Evolutionary conservation across 2,888 invertebrate species (phyloP), one percentile per base, ranked within the genome.

Genomic region (Siphlonurus alternatus): DNA sequence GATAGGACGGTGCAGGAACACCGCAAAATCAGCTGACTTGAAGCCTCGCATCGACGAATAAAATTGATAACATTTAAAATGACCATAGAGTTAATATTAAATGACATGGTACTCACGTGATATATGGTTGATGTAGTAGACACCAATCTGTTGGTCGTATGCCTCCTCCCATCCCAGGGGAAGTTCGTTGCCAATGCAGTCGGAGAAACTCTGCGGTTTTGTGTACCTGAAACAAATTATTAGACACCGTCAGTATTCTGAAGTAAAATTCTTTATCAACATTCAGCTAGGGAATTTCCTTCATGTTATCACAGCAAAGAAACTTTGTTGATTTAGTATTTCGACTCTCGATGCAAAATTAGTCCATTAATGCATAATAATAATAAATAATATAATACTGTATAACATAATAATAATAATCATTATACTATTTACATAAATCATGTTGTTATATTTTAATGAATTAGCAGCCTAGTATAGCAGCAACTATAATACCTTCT

Each of bases 151-250:
- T 70, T 88, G 88, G 78, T 97, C 94, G 78, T 88, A 93, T 61
- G 90, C 88, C 81, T 95, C 93, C 78, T 97, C 96, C 97, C 97
- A 97, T 69, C 97, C 97, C 73, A 94, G 83, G 61, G 96, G 96
- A 75, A 97, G 78, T 78, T 97, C 96, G 83, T 96, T 94, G 73
- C 95, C 96, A 75, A 94, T 90, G 79, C 97, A 97, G 78, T 97
- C 97, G 71, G 96, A 95, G 80, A 97, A 97, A 66, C 92, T 87
- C 78, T 93, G 92, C 66, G 97, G 96, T 79, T 97, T 97, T 70
- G 95, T 95, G 76, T 87, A 92, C 81, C 96, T 97, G 84, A 62
- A 87, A 87, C 73, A 74, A 76, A 72, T 51, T 51, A 51, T 15
- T 10, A n/a, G 53, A n/a, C n/a, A n/a, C n/a, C n/a, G n/a, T n/a